Base-by-base conservation (phyloP, 2,888 invertebrate species). In the Melipona bicolor region DNA sequence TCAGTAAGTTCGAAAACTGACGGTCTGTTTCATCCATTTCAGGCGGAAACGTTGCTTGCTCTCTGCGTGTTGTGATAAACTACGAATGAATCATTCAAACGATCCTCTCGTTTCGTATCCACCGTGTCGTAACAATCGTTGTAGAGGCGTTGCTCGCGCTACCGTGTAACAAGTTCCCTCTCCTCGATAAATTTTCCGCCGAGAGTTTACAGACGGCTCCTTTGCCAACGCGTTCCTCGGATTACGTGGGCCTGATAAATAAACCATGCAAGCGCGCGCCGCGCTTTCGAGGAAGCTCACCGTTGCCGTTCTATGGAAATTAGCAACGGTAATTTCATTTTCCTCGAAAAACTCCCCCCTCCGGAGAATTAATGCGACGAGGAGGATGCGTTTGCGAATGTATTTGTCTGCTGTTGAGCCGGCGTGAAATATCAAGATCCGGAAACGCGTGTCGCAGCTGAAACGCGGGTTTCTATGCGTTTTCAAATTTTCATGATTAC, bases 81-180 rank as follows among this genome's bases (percentile, higher is more conserved):
- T 32, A 15, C 21, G 15, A 52, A 69, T 15, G 69, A 69, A 69
- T 52, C 52, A 21, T 32, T 21, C 9, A 21, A 32, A 54, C n/a
- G 27, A 21, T 69, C 32, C 21, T n/a, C 27, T 0, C 32, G 32
- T 21, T 32, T 49, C 11, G 27, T n/a, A n/a, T n/a, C 50, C 15
- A 54, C 52, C 32, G 69, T 69, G 27, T 32, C 6, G 52, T 27
- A 1, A 32, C 69, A 69, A 59, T 43, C 17, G 49, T 43, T 19
- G 36, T 49, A 24, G 49, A 65, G n/a, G 21, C 62, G 32, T 50
- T 50, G 49, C 50, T 49, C 61, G 5, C 9, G 19, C 19, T 70
- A n/a, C 70, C 9, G n/a, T 36, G 72, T 72, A 72, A 72, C 61
- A 11, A 72, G 72, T 27, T 72, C 36, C 43, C 1, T 27, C 27